These are phyloP conservation scores for Anseranas semipalmata DNA, from an alignment of 2,113 vertebrate genomes.

Conservation along the genomic window DNA sequence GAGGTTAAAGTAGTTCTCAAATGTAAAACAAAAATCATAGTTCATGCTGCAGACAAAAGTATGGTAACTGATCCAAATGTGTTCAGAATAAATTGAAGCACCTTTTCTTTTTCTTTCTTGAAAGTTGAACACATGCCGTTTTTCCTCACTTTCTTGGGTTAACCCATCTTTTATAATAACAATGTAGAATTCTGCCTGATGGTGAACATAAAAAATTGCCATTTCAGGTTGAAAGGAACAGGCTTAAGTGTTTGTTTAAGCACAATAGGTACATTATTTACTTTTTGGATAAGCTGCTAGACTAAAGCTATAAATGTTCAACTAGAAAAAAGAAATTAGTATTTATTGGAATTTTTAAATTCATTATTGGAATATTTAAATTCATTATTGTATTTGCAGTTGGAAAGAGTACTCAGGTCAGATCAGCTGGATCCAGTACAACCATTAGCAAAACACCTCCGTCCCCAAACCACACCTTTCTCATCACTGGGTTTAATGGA, in stretches of 20 bases:
- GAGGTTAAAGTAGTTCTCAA: slow-evolving; percentile 43
- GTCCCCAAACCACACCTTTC: not conserved
- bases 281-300: not conserved
- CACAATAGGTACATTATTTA: slow-evolving; percentile 10
- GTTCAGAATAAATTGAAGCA: slow-evolving; percentile 39
- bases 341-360: not conserved
- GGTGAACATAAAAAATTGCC: slow-evolving; percentile 59
- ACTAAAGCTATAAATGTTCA: not conserved
- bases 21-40: slow-evolving; percentile 26
- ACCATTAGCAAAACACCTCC: not conserved
- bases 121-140: slow-evolving; percentile 14
- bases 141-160: slow-evolving; percentile 55
- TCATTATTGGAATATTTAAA: not conserved
- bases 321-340: not conserved
- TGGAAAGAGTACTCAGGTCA: not conserved
- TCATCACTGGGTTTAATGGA: not conserved
- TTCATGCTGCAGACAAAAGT: slow-evolving; percentile 49
- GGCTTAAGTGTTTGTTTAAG: not conserved
- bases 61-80: slow-evolving; percentile 40
- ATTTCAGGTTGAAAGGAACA: slow-evolving; percentile 48
- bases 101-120: slow-evolving; percentile 51
- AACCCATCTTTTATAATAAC: slow-evolving; percentile 54
- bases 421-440: not conserved
- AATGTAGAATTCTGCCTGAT: slow-evolving; percentile 63
- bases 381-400: not conserved